Evolutionary conservation across 53 echinoderm and acorn worm genomes (phyloP).

Genomic region (Temnopleurus reevesii): DNA sequence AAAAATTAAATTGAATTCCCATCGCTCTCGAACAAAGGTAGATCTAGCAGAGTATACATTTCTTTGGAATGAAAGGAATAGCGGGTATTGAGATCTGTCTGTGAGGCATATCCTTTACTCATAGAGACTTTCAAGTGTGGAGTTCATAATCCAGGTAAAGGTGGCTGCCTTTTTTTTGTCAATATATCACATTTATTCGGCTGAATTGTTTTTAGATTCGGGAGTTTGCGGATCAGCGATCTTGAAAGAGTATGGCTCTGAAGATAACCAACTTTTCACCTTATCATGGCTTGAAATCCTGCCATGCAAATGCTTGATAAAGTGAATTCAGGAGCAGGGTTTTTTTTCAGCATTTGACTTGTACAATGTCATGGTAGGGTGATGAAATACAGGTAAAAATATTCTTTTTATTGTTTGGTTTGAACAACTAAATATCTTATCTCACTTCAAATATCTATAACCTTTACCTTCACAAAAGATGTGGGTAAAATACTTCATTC

Average conservation of each 20-base stretch:
- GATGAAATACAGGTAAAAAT: no score
- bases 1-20: conserved; percentile 1
- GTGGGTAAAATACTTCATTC: no score
- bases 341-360: no score
- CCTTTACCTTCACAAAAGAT: no score
- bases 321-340: no score
- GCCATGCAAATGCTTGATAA: background rate
- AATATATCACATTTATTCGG: background rate
- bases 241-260: background rate
- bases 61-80: background rate
- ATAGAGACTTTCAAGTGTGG: background rate
- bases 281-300: background rate
- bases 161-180: background rate
- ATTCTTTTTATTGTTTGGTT: no score
- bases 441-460: no score
- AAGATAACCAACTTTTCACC: background rate
- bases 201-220: background rate
- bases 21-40: conserved; percentile 14
- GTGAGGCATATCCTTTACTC: conserved; percentile 25
- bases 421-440: no score
- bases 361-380: background rate
- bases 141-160: background rate
- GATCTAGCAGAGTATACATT: background rate
- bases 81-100: background rate
- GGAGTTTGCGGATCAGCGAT: background rate